A percentile compares a stretch with the other conserved stretches of the same genome.
Conservation (phyloP, 2,888 invertebrate genomes). For the Eristalis pertinax region DNA sequence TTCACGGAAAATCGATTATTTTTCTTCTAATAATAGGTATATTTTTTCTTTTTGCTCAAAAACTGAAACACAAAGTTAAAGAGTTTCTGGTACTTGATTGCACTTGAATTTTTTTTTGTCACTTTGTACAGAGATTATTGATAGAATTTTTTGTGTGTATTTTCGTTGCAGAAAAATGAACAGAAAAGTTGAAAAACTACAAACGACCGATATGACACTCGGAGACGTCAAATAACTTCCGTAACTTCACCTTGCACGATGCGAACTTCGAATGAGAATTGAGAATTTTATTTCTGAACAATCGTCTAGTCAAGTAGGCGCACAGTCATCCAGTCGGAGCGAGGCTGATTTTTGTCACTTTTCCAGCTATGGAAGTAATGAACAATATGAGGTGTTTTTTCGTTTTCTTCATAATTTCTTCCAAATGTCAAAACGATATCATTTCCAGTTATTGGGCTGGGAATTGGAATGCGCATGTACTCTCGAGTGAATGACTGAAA, state of each 20-base stretch:
- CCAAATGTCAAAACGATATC: slow-evolving; percentile 46
- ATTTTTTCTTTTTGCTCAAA: slow-evolving; percentile 4
- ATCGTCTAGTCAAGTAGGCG: not conserved
- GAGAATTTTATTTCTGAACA: not conserved
- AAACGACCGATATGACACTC: slow-evolving; percentile 57
- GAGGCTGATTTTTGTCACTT: not conserved
- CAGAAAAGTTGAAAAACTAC: slow-evolving; percentile 47
- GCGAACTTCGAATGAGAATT: slow-evolving; percentile 66
- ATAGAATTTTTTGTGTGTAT: not conserved
- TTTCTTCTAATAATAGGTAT: slow-evolving; percentile 33
- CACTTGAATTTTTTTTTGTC: slow-evolving; percentile 6
- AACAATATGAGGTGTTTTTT: slow-evolving; percentile 3
- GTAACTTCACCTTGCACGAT: slow-evolving; percentile 60
- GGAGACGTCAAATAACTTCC: slow-evolving; percentile 43
- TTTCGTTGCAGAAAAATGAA: slow-evolving; percentile 9
- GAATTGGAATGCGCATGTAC: slow-evolving; percentile 32
- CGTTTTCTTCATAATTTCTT: slow-evolving; percentile 17
- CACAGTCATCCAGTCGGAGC: not conserved
- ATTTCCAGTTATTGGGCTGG: slow-evolving; percentile 38
- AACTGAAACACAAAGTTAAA: not conserved
- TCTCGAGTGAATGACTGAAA: not conserved
- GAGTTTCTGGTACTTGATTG: not conserved
- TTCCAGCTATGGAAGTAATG: not conserved
- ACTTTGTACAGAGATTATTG: not conserved
- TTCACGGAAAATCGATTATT: slow-evolving; percentile 71